phyloP scores from a whole-genome alignment of 2,113 vertebrate species.

The Oryzias melastigma region DNA sequence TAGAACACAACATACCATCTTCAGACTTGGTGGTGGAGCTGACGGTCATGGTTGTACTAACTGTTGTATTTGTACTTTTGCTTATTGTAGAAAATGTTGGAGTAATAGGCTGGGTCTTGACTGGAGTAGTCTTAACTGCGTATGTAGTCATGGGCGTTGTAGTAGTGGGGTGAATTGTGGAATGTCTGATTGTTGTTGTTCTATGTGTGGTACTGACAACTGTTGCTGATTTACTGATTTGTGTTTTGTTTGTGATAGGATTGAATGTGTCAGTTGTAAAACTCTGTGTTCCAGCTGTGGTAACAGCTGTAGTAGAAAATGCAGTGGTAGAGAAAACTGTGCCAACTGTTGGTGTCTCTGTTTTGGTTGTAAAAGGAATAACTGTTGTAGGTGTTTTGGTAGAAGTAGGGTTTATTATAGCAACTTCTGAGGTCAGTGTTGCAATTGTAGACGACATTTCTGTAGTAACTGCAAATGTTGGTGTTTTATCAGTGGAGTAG shows the following conservation, averaged over 20 bases:
- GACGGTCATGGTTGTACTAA: background rate
- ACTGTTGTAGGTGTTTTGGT: background rate
- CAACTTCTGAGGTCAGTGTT: too few species aligned
- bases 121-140: too few species aligned
- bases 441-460: too few species aligned
- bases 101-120: too few species aligned
- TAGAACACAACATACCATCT: background rate
- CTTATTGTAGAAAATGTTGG: too few species aligned
- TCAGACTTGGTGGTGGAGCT: background rate
- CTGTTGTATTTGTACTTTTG: background rate
- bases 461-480: too few species aligned
- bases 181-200: background rate
- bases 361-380: background rate
- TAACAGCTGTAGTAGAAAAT: background rate
- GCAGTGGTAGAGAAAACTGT: background rate
- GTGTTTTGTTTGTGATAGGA: background rate
- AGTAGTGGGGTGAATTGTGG: background rate
- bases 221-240: background rate
- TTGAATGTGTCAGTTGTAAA: background rate
- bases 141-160: background rate
- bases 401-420: background rate
- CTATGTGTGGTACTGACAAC: background rate
- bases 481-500: too few species aligned
- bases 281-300: too few species aligned
- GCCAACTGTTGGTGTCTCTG: background rate